phyloP scores from a whole-genome alignment of 2,888 invertebrate genomes.

The Agriopis marginaria region DNA sequence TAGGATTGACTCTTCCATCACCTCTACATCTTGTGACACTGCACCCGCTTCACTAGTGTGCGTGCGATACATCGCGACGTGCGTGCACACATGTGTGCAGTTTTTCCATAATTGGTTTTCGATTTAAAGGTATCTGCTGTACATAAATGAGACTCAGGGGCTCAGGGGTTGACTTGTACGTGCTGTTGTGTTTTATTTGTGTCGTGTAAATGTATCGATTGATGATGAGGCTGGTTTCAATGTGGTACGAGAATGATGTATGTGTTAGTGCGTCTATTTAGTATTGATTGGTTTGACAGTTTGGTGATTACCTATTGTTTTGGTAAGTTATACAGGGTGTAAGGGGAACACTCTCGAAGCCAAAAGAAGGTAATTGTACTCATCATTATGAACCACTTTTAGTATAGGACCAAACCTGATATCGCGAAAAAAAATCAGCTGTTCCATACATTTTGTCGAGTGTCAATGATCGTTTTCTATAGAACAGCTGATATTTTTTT shows the following conservation, averaged over 20 bases:
- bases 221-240: not conserved
- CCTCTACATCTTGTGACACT: slow-evolving; percentile 33
- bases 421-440: no score
- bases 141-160: slow-evolving; percentile 54
- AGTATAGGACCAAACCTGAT: no score
- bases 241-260: not conserved
- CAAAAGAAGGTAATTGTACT: no score
- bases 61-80: slow-evolving; percentile 60
- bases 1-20: slow-evolving; percentile 36
- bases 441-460: no score
- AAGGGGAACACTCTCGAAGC: no score
- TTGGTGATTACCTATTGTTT: not conserved
- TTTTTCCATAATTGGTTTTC: slow-evolving; percentile 85
- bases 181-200: slow-evolving; percentile 17
- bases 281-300: not conserved
- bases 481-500: no score
- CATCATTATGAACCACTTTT: no score
- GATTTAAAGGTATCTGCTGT: slow-evolving; percentile 65
- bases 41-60: slow-evolving; percentile 52
- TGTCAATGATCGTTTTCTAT: no score
- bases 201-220: not conserved
- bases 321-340: no score
- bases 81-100: slow-evolving; percentile 63
- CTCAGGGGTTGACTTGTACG: slow-evolving; percentile 47
- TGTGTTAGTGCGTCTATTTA: not conserved